These are phyloP conservation scores for Corvus cornix DNA, from an alignment of 2,113 vertebrate genomes.

Conservation along the genomic window DNA sequence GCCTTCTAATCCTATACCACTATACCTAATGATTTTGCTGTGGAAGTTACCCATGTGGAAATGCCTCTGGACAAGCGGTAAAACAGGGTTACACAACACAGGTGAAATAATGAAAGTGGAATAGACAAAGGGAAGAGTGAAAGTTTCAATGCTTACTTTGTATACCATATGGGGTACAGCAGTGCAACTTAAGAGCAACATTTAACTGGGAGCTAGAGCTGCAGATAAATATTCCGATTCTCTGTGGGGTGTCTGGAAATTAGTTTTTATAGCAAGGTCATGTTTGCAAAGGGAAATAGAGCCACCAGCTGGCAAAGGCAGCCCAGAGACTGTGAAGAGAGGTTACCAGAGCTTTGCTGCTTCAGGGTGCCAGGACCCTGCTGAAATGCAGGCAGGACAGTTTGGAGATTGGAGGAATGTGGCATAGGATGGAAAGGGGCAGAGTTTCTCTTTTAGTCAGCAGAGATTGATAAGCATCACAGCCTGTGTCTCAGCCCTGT, in stretches of 20 bases:
- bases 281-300: conserved; percentile 24
- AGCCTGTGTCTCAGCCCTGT: neutral
- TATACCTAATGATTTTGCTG: neutral
- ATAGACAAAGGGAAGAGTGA: neutral
- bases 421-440: neutral
- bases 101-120: neutral
- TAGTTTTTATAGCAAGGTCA: neutral
- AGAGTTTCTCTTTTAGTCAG: neutral
- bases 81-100: neutral
- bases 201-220: neutral
- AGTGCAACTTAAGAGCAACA: neutral
- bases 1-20: neutral
- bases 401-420: neutral
- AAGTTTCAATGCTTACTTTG: neutral
- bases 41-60: neutral
- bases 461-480: neutral
- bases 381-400: neutral
- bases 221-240: neutral
- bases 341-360: neutral
- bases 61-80: neutral
- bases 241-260: neutral
- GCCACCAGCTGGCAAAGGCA: neutral
- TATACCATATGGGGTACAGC: neutral
- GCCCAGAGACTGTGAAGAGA: neutral
- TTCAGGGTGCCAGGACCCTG: neutral